phyloP scores from a whole-genome alignment of 92 coral and sea anemone species.

The Paragorgia papillata region DNA sequence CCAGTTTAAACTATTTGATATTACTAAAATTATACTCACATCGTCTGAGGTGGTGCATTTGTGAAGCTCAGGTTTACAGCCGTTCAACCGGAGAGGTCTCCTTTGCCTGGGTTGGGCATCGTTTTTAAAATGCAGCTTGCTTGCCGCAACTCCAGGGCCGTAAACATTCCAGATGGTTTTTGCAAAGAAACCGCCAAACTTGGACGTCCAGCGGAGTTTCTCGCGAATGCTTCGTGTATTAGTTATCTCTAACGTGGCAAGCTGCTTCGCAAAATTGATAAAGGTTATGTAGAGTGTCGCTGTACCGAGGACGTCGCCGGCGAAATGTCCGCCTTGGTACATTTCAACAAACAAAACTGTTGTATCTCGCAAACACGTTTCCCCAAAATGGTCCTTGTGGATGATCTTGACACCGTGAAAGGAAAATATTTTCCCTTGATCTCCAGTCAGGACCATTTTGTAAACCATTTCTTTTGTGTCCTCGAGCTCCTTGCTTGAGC shows the following conservation, averaged over 20 bases:
- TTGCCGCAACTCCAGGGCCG: conserved; percentile 39
- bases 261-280: conserved; percentile 55
- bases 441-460: conserved; percentile 51
- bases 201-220: conserved; percentile 43
- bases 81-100: conserved; percentile 40
- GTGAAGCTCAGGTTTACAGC: not conserved
- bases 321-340: conserved; percentile 11
- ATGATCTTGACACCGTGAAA: conserved; percentile 55
- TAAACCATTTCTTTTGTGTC: conserved; percentile 53
- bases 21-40: no score
- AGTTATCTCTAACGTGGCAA: conserved; percentile 51
- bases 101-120: conserved; percentile 48
- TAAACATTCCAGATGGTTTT: conserved; percentile 51
- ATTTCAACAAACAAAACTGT: conserved; percentile 44
- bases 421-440: conserved; percentile 25
- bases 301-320: conserved; percentile 37
- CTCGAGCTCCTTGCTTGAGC: conserved; percentile 23
- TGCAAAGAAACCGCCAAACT: conserved; percentile 48
- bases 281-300: conserved; percentile 42
- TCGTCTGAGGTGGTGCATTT: not conserved
- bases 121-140: conserved; percentile 1
- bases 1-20: no score
- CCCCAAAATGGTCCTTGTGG: conserved; percentile 53
- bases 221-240: conserved; percentile 40
- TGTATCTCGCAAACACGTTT: conserved; percentile 55